Percentiles rank a stretch among this genome's conserved stretches.
phyloP scores from a whole-genome alignment of 2,888 invertebrate species.

The Trypoxylon attenuatum region DNA sequence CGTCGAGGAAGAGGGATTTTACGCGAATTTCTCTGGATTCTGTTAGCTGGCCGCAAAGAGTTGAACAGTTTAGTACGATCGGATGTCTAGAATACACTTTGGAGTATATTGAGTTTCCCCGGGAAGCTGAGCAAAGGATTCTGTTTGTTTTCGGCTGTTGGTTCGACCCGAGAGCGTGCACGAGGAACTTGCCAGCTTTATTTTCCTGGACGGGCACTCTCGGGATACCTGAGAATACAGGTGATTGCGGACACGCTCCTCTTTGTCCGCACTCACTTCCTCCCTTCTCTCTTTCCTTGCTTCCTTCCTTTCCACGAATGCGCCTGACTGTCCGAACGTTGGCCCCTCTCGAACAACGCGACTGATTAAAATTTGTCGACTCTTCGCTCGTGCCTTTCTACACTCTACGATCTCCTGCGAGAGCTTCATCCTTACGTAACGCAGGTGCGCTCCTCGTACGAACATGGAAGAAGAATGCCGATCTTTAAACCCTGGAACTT shows the following conservation, averaged over 20 bases:
- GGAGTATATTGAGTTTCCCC: conserved; percentile 44
- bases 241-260: conserved; percentile 44
- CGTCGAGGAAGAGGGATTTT: too few relatives aligned
- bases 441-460: neutral
- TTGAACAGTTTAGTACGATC: too few relatives aligned
- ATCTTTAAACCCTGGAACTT: too few relatives aligned
- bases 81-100: too few relatives aligned
- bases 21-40: too few relatives aligned
- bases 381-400: too few relatives aligned
- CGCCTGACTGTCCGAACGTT: too few relatives aligned
- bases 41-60: too few relatives aligned
- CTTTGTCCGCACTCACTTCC: conserved; percentile 23
- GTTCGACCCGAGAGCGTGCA: conserved; percentile 9
- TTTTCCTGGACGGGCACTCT: conserved; percentile 34
- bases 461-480: too few relatives aligned
- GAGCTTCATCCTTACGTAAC: neutral
- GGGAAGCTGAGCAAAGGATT: conserved; percentile 36
- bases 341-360: too few relatives aligned
- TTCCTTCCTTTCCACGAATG: neutral
- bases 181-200: conserved; percentile 44
- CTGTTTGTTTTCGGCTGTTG: conserved; percentile 50
- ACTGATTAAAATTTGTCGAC: too few relatives aligned
- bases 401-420: neutral
- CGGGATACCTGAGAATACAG: conserved; percentile 46
- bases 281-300: neutral